Evolutionary conservation across 2,888 invertebrate species (phyloP), one percentile per base, ranked within the genome.

Genomic region (Gibbula magus): DNA sequence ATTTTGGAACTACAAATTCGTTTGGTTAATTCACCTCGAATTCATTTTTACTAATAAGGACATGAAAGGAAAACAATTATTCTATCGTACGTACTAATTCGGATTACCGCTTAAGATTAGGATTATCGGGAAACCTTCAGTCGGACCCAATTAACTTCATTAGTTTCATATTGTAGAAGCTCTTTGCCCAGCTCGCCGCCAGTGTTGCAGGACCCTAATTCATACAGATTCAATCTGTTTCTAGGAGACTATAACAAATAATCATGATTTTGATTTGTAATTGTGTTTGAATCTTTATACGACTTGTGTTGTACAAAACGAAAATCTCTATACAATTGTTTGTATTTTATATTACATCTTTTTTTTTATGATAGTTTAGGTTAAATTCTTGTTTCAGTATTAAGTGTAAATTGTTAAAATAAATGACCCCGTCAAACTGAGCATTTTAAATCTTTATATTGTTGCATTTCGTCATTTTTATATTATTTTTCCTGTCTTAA

Each of bases 21-120:
- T 45, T 45, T 13, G 1, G 45, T 45, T 45, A 45, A 45, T 45
- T 45, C 45, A 45, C 13, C 45, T 45, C 10, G 45, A 45, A 45
- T 45, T 45, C 45, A 10, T 45, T 13, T 45, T 45, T 10, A 45
- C 45, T 45, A 45, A 45, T 45, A 45, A 45, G 10, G 45, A 45
- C 45, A 45, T 45, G 13, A 45, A 45, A 70, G 39, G 70, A n/a
- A 70, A 70, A 70, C 70, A 70, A 70, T 70, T 70, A 70, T 70
- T 70, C 35, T 70, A 70, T 70, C 35, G 70, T 35, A 35, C 35
- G 29, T 70, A 70, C 70, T 70, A 70, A 70, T 70, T 35, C 39
- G 70, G 29, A 70, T 70, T 32, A 70, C 10, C 16, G 70, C 18
- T 67, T 70, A 70, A 18, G 32, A 70, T 70, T 70, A 70, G 39